These are phyloP conservation scores for Chrosomus eos DNA, from an alignment of 2,797 vertebrate genomes.

Conservation along the genomic window DNA sequence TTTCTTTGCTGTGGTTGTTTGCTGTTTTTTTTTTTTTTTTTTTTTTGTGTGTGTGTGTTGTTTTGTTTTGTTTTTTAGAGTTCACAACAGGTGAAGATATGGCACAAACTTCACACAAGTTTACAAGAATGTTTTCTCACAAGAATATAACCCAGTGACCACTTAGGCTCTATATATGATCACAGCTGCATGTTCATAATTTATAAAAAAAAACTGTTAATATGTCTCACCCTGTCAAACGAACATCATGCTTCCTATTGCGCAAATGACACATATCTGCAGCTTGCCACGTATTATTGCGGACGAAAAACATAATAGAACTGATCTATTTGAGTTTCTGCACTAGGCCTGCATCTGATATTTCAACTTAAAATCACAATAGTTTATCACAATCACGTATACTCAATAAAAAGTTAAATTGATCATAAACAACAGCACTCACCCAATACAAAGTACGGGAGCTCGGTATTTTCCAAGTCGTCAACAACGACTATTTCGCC, in stretches of 20 bases:
- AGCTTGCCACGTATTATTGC: background rate
- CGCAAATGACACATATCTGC: background rate
- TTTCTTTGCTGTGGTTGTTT: background rate
- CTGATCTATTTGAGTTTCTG: background rate
- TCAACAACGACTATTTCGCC: conserved; percentile 96
- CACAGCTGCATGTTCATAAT: background rate
- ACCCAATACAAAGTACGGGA: conserved; percentile 97
- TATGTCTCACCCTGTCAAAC: background rate
- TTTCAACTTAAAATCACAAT: background rate
- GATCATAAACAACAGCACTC: conserved; percentile 67
- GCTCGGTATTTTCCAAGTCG: conserved; percentile 98
- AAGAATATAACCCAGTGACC: background rate
- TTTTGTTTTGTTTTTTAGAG: background rate
- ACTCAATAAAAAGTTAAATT: background rate
- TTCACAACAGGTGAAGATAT: background rate
- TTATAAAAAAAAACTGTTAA: background rate
- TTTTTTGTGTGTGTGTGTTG: too few relatives aligned
- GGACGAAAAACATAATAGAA: background rate
- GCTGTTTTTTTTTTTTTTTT: background rate
- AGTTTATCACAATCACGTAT: background rate
- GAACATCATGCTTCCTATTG: background rate
- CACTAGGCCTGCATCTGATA: conserved; percentile 36
- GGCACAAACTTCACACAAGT: conserved; percentile 32
- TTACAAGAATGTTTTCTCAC: background rate
- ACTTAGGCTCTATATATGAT: background rate